Conservation (phyloP, 2,888 invertebrate species). For the Junonia oenone region DNA sequence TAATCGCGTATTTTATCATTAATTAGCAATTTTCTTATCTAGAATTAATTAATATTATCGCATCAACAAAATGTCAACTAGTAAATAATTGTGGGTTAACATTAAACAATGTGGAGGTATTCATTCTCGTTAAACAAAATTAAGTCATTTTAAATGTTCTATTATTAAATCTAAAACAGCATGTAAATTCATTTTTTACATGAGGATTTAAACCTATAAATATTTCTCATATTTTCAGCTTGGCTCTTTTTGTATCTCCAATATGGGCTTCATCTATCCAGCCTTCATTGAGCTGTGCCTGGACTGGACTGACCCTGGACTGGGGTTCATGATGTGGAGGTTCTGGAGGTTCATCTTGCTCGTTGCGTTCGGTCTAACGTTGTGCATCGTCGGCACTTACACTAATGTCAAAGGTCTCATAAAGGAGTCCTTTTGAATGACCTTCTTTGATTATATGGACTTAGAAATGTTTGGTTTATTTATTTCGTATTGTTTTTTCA, state of each 20-base stretch:
- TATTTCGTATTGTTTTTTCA: background rate
- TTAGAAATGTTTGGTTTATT: background rate
- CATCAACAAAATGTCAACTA: too few species aligned
- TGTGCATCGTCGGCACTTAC: constrained; percentile 37
- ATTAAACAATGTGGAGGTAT: too few species aligned
- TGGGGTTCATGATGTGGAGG: constrained; percentile 42
- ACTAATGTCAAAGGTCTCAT: constrained; percentile 34
- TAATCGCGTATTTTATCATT: too few species aligned
- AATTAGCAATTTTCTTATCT: too few species aligned
- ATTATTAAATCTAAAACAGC: too few species aligned
- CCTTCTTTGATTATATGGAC: too few species aligned
- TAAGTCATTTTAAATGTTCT: too few species aligned
- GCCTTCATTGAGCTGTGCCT: constrained; percentile 45
- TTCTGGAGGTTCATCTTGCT: constrained; percentile 35
- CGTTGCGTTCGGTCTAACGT: constrained; percentile 31
- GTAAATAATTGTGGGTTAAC: too few species aligned
- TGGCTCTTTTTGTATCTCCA: constrained; percentile 43
- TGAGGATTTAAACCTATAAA: background rate
- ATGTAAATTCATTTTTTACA: too few species aligned
- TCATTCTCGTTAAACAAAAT: too few species aligned
- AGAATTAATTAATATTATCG: too few species aligned
- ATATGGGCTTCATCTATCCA: constrained; percentile 48
- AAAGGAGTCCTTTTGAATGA: constrained; percentile 26
- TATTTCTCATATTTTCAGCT: constrained; percentile 41
- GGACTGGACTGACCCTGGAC: constrained; percentile 46